Evolutionary conservation across 2,113 vertebrate species (phyloP).

Genomic region (Alouatta palliata): DNA sequence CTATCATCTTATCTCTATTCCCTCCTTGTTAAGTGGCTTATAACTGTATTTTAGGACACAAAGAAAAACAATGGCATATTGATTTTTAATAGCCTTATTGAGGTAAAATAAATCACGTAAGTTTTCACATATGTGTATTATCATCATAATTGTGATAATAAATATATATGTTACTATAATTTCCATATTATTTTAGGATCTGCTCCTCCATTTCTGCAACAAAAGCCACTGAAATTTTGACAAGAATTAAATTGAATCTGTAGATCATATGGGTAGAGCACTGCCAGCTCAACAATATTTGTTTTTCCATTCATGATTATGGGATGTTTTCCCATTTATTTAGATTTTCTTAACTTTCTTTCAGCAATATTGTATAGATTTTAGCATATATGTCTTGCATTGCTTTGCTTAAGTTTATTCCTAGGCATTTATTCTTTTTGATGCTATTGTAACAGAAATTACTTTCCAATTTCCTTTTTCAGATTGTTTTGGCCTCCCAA

Average conservation of each 20-base stretch:
- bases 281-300: background rate
- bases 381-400: background rate
- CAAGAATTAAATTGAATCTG: background rate
- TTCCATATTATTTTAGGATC: background rate
- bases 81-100: background rate
- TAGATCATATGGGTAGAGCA: background rate
- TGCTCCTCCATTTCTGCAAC: background rate
- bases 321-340: background rate
- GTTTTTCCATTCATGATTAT: background rate
- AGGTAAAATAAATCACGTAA: background rate
- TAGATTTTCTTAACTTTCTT: background rate
- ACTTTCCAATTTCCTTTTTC: background rate
- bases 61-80: background rate
- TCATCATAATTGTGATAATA: background rate
- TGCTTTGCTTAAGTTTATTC: background rate
- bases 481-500: background rate
- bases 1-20: background rate
- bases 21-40: background rate
- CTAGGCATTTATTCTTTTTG: background rate
- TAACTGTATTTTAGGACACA: background rate
- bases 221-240: background rate
- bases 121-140: background rate
- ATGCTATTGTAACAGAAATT: background rate
- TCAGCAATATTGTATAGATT: background rate
- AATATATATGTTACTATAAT: background rate